Percentiles rank a stretch among this genome's conserved stretches.
These are phyloP conservation scores for Muschampia plurimacula DNA, from an alignment of 2,888 invertebrate species.

Conservation along the genomic window DNA sequence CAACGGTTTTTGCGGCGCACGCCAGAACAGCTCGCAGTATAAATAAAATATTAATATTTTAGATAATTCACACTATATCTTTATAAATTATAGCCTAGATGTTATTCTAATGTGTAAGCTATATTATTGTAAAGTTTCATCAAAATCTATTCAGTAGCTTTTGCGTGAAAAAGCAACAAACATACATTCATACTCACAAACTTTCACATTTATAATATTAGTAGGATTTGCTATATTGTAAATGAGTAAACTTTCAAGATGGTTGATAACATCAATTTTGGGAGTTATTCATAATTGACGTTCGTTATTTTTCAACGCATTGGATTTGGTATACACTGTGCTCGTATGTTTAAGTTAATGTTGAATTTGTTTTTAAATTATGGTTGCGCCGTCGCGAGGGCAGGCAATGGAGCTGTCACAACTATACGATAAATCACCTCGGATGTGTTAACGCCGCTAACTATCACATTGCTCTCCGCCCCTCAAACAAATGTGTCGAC, in stretches of 20 bases:
- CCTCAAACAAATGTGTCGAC: slow-evolving; percentile 76
- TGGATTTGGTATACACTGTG: not conserved
- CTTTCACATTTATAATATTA: no score
- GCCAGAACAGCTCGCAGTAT: no score
- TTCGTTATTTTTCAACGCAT: not conserved
- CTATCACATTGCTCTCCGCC: slow-evolving; percentile 59
- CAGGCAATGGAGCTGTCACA: slow-evolving; percentile 51
- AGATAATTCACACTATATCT: no score
- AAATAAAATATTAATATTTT: no score
- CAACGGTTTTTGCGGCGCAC: no score
- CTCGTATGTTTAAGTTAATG: not conserved
- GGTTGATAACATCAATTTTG: not conserved
- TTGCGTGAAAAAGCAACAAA: no score
- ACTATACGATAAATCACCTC: slow-evolving; percentile 69
- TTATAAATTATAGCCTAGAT: not conserved
- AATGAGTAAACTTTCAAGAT: not conserved
- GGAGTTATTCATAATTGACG: not conserved
- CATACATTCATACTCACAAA: no score
- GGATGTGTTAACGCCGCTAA: slow-evolving; percentile 70
- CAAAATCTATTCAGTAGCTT: no score
- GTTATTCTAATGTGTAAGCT: not conserved
- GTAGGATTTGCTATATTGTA: not conserved
- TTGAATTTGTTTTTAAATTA: slow-evolving; percentile 36
- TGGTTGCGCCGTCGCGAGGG: slow-evolving; percentile 38
- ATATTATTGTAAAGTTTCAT: no score